Conservation (phyloP, 2,113 vertebrate species). For the Erythrolamprus reginae region DNA sequence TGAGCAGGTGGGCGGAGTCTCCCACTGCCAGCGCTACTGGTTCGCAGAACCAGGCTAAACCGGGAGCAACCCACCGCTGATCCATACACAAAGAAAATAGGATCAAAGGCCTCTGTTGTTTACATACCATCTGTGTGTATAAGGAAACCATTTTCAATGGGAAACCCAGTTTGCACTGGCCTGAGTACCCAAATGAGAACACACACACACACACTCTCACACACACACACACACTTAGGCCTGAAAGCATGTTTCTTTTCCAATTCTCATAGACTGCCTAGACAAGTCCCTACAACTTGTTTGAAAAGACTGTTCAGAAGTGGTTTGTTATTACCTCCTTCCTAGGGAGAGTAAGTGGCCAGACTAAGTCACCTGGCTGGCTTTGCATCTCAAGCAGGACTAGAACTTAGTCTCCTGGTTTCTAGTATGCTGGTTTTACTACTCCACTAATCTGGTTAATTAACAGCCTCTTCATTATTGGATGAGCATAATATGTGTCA, state of each 20-base stretch:
- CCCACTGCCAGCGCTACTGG: too few relatives aligned
- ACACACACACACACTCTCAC: background rate
- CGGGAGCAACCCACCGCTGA: too few relatives aligned
- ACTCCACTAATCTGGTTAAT: background rate
- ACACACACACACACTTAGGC: background rate
- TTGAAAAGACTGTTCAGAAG: background rate
- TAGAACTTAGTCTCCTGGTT: background rate
- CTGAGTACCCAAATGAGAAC: background rate
- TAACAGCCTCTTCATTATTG: background rate
- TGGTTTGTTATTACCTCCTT: background rate
- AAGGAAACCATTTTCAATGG: background rate
- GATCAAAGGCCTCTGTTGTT: background rate
- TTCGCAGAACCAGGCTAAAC: too few relatives aligned
- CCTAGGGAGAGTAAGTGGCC: background rate
- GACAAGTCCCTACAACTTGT: background rate
- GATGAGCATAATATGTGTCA: background rate
- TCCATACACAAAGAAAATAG: background rate
- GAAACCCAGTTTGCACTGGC: background rate
- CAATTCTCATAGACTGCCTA: background rate
- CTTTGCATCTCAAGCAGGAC: background rate
- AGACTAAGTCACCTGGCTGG: background rate
- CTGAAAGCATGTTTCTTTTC: background rate
- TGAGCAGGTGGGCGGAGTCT: too few relatives aligned
- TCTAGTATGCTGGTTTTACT: background rate
- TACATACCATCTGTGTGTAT: background rate